Evolutionary conservation across 1,140 invertebrate genomes (phyloP).

Genomic region (Brachionus calyciflorus): DNA sequence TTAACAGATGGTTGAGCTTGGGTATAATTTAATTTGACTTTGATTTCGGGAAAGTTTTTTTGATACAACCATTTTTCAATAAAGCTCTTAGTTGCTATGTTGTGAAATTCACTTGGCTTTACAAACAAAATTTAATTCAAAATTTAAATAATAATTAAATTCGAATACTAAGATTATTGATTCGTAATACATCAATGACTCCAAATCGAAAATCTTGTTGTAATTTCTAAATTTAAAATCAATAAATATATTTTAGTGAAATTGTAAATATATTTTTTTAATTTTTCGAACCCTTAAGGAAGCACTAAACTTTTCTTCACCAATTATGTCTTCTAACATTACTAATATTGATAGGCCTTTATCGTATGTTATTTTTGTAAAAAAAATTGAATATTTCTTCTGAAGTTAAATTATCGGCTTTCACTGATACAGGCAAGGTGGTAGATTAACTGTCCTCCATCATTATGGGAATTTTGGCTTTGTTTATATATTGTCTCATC

Average conservation of each 20-base stretch:
- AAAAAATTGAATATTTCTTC: slow-evolving; percentile 83
- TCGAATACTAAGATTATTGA: background rate
- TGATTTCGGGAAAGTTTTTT: slow-evolving; percentile 40
- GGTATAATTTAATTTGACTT: background rate
- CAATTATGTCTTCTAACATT: slow-evolving; percentile 9
- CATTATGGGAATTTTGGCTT: slow-evolving; percentile 7
- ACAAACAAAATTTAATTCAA: background rate
- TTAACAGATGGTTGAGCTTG: background rate
- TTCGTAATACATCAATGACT: slow-evolving; percentile 24
- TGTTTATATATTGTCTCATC: slow-evolving; percentile 25
- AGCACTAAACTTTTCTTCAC: slow-evolving; percentile 2
- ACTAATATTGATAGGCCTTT: slow-evolving; percentile 54
- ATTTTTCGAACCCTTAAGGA: background rate
- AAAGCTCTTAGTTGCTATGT: background rate
- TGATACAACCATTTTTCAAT: slow-evolving; percentile 33
- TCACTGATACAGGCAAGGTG: background rate
- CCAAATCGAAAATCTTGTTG: background rate
- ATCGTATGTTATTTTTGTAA: slow-evolving; percentile 85
- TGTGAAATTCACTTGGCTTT: slow-evolving; percentile 14
- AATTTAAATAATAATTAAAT: background rate
- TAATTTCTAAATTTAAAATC: background rate
- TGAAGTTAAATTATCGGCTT: slow-evolving; percentile 1
- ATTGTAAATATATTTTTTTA: background rate
- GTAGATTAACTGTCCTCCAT: slow-evolving; percentile 26
- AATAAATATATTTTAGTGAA: too few relatives aligned